Conservation (phyloP, 2,888 invertebrate genomes). For the Phaonia tiefii region DNA sequence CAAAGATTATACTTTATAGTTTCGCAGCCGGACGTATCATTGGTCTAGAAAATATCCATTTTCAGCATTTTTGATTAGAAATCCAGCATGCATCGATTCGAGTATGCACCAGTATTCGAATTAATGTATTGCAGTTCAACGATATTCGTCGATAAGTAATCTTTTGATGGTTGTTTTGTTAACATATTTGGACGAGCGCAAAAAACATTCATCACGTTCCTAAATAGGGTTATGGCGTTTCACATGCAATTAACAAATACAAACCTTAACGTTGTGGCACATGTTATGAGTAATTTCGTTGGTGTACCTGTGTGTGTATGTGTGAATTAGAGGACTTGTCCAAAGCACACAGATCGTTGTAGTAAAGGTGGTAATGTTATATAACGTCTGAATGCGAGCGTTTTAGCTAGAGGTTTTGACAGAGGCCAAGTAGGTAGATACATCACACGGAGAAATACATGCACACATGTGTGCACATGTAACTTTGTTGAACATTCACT, state of each 20-base stretch:
- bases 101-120: not conserved
- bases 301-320: not conserved
- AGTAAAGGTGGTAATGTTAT: no score
- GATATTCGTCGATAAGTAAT: constrained; percentile 26
- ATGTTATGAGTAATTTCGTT: not conserved
- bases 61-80: no score
- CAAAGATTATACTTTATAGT: no score
- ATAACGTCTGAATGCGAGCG: no score
- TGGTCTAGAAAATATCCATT: no score
- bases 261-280: no score
- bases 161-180: constrained; percentile 25
- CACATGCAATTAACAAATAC: constrained; percentile 46
- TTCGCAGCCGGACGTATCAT: no score
- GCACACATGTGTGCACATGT: not conserved
- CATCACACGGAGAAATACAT: no score
- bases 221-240: constrained; percentile 43
- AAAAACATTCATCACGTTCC: constrained; percentile 52
- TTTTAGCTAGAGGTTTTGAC: no score
- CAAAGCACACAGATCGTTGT: no score
- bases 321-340: not conserved
- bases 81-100: no score
- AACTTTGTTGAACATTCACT: not conserved
- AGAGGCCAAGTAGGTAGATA: no score
- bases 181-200: not conserved
- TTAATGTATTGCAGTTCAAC: constrained; percentile 18